Percentiles rank a stretch among this genome's conserved stretches.
Evolutionary conservation across 1,140 invertebrate species (phyloP).

Genomic region (Piezodorus guildinii): DNA sequence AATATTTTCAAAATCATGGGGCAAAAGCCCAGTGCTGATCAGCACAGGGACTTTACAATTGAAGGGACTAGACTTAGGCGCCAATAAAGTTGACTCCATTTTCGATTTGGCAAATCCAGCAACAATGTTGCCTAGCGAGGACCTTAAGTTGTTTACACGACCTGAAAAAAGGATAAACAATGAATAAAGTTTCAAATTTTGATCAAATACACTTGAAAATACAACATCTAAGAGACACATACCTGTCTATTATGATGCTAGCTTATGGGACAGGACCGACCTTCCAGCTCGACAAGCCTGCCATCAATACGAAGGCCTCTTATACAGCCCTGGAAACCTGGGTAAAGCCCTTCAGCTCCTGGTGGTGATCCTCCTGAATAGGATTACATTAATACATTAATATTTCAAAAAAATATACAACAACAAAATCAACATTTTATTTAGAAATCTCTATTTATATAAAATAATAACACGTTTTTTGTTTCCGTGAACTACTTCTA

Average conservation of each 20-base stretch:
- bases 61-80: no score
- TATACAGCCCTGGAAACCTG: background rate
- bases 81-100: no score
- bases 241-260: background rate
- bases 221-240: background rate
- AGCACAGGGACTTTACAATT: no score
- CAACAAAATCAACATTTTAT: no score
- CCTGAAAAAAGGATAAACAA: background rate
- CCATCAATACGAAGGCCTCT: background rate
- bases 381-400: background rate
- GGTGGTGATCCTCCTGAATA: background rate
- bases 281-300: background rate
- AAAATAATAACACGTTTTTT: no score
- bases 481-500: no score
- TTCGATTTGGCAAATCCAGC: no score
- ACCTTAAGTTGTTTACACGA: background rate
- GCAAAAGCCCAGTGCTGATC: no score
- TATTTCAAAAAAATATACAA: no score
- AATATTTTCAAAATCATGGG: no score
- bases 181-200: background rate
- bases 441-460: no score
- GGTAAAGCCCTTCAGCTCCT: background rate
- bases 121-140: no score
- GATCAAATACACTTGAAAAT: background rate
- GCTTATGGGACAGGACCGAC: background rate